phyloP scores from a whole-genome alignment of 1,140 invertebrate genomes.

The Tetramorium parvispinum region DNA sequence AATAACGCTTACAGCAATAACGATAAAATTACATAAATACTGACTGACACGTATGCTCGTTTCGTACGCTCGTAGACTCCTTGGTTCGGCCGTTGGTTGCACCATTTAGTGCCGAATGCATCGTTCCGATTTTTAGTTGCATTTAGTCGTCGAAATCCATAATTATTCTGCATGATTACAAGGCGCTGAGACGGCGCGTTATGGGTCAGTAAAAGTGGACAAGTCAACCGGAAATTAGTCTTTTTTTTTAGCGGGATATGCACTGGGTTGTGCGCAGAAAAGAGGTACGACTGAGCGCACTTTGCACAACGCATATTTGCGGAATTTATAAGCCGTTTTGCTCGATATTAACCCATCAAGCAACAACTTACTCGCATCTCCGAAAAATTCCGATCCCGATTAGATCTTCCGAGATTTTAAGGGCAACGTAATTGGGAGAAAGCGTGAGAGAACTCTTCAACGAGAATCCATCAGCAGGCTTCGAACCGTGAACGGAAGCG shows the following conservation, averaged over 20 bases:
- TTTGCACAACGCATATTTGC: background rate
- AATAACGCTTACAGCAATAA: constrained; percentile 17
- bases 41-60: background rate
- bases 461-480: background rate
- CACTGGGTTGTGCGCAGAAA: background rate
- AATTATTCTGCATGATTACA: background rate
- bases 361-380: background rate
- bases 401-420: constrained; percentile 23
- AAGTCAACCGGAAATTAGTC: constrained; percentile 72
- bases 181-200: constrained; percentile 58
- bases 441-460: constrained; percentile 2
- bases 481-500: background rate
- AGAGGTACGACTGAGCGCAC: background rate
- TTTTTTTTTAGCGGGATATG: constrained; percentile 46
- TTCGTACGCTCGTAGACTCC: background rate
- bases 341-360: background rate
- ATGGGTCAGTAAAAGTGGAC: constrained; percentile 75
- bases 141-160: background rate
- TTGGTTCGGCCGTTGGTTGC: background rate
- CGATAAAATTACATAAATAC: constrained; percentile 18
- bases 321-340: background rate
- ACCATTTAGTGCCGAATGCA: background rate
- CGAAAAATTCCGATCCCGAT: background rate
- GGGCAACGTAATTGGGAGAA: constrained; percentile 37
- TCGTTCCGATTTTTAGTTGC: background rate